Percentiles rank a stretch among this genome's conserved stretches.
These are phyloP conservation scores for Ceriagrion tenellum DNA, from an alignment of 2,888 invertebrate species.

Conservation along the genomic window DNA sequence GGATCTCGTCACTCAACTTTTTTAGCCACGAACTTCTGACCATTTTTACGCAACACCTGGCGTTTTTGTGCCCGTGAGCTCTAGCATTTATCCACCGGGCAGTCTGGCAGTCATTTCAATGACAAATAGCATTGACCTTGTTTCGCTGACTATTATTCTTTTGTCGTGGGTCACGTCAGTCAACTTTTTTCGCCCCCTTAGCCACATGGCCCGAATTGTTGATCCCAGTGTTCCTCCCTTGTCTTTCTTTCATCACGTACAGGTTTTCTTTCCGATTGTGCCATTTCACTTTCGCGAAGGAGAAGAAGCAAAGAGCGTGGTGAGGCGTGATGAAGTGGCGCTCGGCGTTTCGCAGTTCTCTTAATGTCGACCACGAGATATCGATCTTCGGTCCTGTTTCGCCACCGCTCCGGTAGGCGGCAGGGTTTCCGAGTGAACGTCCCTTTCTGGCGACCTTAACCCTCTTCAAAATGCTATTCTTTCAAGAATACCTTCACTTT, in stretches of 20 bases:
- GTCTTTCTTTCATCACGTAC: too few relatives aligned
- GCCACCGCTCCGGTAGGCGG: not conserved
- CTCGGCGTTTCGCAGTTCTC: not conserved
- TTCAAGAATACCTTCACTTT: not conserved
- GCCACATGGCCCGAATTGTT: not conserved
- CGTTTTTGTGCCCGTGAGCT: too few relatives aligned
- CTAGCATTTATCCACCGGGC: too few relatives aligned
- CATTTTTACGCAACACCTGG: too few relatives aligned
- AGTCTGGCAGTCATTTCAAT: not conserved
- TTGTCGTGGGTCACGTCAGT: not conserved
- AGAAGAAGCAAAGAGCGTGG: not conserved
- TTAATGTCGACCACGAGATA: not conserved
- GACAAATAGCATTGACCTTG: not conserved
- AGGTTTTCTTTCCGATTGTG: not conserved
- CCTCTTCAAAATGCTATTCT: constrained; percentile 16
- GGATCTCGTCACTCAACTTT: too few relatives aligned
- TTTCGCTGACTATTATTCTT: too few relatives aligned
- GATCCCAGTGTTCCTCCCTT: not conserved
- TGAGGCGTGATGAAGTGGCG: not conserved
- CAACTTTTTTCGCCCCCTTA: not conserved
- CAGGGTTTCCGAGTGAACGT: not conserved
- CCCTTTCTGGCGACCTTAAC: not conserved
- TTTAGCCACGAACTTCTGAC: too few relatives aligned
- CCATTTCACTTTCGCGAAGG: not conserved
- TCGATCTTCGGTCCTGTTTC: constrained; percentile 16